These are phyloP conservation scores for Cosmia trapezina DNA, from an alignment of 2,888 invertebrate species.

Conservation along the genomic window DNA sequence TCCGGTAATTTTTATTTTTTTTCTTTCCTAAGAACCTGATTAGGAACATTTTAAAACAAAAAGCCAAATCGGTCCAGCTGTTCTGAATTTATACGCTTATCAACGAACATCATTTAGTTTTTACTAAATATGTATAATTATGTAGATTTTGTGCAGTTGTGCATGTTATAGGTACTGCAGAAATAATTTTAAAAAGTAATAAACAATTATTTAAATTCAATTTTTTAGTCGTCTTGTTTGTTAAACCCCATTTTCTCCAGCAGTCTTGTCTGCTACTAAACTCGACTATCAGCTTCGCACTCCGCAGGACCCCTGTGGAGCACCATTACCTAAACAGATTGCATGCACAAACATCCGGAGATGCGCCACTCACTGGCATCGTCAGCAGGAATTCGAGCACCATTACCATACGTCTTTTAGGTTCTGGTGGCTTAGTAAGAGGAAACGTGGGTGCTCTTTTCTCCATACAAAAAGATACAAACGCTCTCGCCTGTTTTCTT, in stretches of 20 bases:
- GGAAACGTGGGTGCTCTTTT: too few relatives aligned
- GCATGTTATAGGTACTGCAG: neutral
- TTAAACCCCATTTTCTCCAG: neutral
- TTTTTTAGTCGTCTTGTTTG: neutral
- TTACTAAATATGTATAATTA: too few relatives aligned
- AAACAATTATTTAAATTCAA: neutral
- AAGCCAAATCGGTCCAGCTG: too few relatives aligned
- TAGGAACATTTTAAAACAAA: neutral
- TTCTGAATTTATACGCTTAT: too few relatives aligned
- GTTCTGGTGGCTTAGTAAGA: neutral
- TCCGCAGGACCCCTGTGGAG: conserved; percentile 7
- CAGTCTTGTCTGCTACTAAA: too few relatives aligned
- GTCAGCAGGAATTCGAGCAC: neutral
- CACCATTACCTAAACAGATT: conserved; percentile 6
- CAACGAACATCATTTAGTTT: too few relatives aligned
- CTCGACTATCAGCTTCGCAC: neutral
- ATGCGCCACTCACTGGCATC: neutral
- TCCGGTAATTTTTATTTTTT: too few relatives aligned
- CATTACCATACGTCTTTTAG: conserved; percentile 13
- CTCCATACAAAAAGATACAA: too few relatives aligned
- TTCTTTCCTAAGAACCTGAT: too few relatives aligned
- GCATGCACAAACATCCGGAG: conserved; percentile 30
- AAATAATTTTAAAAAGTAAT: neutral
- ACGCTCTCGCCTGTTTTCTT: too few relatives aligned
- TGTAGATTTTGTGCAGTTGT: neutral